phyloP scores from a whole-genome alignment of 2,797 vertebrate species.

The Gila robusta region DNA sequence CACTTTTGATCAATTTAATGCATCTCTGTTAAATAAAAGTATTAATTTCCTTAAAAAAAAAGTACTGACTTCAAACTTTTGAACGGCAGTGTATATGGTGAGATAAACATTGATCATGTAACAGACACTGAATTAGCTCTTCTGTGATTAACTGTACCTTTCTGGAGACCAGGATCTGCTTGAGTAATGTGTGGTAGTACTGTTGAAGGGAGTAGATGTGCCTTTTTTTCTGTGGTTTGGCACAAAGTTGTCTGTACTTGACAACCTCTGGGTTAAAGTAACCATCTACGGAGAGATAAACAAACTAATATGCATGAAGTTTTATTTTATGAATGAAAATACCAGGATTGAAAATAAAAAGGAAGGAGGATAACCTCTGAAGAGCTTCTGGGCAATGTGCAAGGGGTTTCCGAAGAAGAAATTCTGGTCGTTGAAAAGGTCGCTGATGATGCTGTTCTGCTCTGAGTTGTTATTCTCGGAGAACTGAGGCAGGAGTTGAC shows the following conservation, averaged over 20 bases:
- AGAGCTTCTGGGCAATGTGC: conserved; percentile 93
- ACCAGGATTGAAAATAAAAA: background rate
- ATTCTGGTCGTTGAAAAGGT: conserved; percentile 88
- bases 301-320: background rate
- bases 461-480: conserved; percentile 81
- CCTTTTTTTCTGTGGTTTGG: conserved; percentile 92
- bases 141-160: conserved; percentile 78
- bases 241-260: conserved; percentile 93
- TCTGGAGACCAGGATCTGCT: conserved; percentile 94
- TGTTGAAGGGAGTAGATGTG: conserved; percentile 91
- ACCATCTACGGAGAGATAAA: conserved; percentile 81
- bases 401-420: conserved; percentile 94
- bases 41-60: background rate
- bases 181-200: conserved; percentile 94
- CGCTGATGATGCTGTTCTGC: conserved; percentile 82
- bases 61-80: background rate
- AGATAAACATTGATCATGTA: background rate
- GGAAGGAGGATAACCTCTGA: conserved; percentile 82
- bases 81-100: background rate
- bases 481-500: conserved; percentile 91
- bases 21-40: background rate
- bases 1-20: background rate
- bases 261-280: conserved; percentile 98
- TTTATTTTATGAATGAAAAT: background rate
- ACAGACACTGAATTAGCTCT: background rate